These are phyloP conservation scores for Drosophila mauritiana DNA, from an alignment of 1,140 invertebrate species.

Conservation along the genomic window DNA sequence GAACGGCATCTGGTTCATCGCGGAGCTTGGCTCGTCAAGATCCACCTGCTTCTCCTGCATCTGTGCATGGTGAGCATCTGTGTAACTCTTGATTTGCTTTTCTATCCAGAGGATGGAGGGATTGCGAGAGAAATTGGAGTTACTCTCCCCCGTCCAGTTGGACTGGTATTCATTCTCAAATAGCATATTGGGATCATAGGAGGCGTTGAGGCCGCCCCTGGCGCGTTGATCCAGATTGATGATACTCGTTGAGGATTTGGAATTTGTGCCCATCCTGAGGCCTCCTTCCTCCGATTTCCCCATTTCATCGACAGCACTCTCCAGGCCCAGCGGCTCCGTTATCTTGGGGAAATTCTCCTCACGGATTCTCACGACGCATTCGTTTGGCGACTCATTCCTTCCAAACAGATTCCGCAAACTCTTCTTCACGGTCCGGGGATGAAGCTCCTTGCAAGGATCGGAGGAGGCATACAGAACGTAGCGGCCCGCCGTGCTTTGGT, in stretches of 20 bases:
- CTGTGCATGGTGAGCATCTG: no score
- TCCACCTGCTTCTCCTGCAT: no score
- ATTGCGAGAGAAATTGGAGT: not conserved
- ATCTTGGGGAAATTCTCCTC: not conserved
- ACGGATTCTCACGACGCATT: conserved; percentile 3
- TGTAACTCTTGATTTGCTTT: no score
- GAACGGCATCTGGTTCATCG: no score
- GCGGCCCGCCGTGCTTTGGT: not conserved
- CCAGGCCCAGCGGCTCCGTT: no score
- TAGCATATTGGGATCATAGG: not conserved
- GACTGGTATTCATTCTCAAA: no score
- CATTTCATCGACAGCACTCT: no score
- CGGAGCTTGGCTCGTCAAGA: no score
- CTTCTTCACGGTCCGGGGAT: not conserved
- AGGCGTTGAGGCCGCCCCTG: not conserved
- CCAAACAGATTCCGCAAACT: not conserved
- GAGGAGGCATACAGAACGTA: not conserved
- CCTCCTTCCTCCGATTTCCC: not conserved
- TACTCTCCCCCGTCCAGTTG: no score
- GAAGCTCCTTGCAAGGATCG: not conserved
- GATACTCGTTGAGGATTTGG: no score
- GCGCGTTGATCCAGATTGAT: not conserved
- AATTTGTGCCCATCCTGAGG: no score
- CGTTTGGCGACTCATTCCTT: not conserved
- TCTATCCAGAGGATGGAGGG: not conserved